Percentiles rank a stretch among this genome's conserved stretches.
Evolutionary conservation across 2,888 invertebrate species (phyloP).

Genomic region (Leptopilina drosophilae): DNA sequence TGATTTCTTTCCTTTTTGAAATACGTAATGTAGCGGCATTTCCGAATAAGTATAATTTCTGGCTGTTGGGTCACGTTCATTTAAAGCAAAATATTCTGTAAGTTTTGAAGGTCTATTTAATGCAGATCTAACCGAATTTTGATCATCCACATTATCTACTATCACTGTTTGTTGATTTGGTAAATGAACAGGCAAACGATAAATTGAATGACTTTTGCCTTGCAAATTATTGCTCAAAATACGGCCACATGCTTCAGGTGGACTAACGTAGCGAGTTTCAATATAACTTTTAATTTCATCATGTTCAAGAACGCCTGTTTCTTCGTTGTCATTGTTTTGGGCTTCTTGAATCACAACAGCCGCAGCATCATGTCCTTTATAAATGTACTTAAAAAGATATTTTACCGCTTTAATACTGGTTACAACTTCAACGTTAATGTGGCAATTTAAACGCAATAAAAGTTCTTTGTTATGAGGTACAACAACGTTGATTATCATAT

Average conservation of each 20-base stretch:
- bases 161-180: constrained; percentile 46
- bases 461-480: too few relatives aligned
- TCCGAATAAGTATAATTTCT: constrained; percentile 19
- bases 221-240: not conserved
- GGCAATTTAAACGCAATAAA: too few relatives aligned
- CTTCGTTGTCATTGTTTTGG: not conserved
- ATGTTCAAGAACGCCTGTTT: not conserved
- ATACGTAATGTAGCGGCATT: constrained; percentile 12
- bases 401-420: constrained; percentile 55
- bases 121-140: not conserved
- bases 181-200: constrained; percentile 68
- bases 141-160: not conserved
- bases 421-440: constrained; percentile 51
- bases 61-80: constrained; percentile 2
- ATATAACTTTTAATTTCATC: constrained; percentile 3
- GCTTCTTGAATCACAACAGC: not conserved
- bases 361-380: constrained; percentile 41
- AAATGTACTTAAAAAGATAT: constrained; percentile 45
- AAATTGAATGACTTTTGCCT: constrained; percentile 30
- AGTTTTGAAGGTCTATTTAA: not conserved
- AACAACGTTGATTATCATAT: too few relatives aligned
- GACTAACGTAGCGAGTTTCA: constrained; percentile 4
- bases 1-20: too few relatives aligned
- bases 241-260: not conserved
- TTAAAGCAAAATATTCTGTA: constrained; percentile 19